A percentile compares a stretch with the other conserved stretches of the same genome.
Conservation (phyloP, 1,140 invertebrate species). For the Drosophila simulans region DNA sequence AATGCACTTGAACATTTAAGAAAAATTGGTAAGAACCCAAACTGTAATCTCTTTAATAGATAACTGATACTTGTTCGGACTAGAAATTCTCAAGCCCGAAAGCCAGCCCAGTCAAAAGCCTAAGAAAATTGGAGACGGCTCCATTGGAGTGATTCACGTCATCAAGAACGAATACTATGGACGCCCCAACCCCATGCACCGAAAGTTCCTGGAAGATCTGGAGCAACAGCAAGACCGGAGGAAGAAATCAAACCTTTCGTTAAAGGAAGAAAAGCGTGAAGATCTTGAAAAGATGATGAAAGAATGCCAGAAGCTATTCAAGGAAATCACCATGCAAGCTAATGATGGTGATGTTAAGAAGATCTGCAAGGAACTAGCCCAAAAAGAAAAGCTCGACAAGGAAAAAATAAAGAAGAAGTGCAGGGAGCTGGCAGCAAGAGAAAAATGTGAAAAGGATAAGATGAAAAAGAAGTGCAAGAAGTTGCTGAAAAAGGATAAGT, state of each 20-base stretch:
- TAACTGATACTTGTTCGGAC: no score
- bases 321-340: not conserved
- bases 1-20: not conserved
- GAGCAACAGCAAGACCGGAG: not conserved
- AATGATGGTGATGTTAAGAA: not conserved
- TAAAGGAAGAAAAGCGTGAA: not conserved
- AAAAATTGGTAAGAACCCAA: not conserved
- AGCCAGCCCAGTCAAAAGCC: not conserved
- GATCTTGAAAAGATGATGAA: not conserved
- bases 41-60: not conserved
- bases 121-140: not conserved
- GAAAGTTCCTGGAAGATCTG: not conserved
- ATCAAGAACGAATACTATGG: not conserved
- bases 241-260: not conserved
- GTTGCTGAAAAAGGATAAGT: not conserved
- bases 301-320: not conserved
- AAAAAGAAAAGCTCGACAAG: conserved; percentile 5
- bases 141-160: not conserved
- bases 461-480: conserved; percentile 8
- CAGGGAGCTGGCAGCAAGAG: not conserved
- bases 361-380: conserved; percentile 12
- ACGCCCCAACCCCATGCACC: not conserved
- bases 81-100: not conserved
- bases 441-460: conserved; percentile 6
- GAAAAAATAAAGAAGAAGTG: conserved; percentile 10